Base-by-base conservation (phyloP, 2,888 invertebrate genomes). In the Tholera decimalis region DNA sequence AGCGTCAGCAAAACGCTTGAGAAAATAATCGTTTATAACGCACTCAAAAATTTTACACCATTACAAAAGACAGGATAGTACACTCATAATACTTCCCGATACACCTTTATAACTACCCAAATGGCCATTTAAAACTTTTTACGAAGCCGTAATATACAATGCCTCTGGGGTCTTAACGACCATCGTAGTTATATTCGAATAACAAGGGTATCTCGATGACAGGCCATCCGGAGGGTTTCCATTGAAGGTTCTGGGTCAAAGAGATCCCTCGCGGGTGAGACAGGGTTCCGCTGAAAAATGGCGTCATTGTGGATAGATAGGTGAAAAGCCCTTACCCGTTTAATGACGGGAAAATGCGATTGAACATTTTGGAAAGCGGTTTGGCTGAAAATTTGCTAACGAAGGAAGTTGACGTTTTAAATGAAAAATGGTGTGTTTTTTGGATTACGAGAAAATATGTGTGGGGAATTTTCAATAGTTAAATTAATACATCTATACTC, bases 191-290 rank as follows among this genome's bases (percentile, higher is more conserved):
- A 67, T 64, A 66, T 68, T 75, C 60, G 63, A 76, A 81, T 79
- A 73, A 73, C 70, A 82, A 77, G 70, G 73, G 70, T 79, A 79
- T 81, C 82, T 65, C 44, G 65, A 79, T 73, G 77, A 71, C 64
- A 41, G 47, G 67, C 61, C 82, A 74, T 81, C 80, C 81, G 81
- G 80, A 61, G 77, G 79, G 82, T 64, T 63, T 54, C 79, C 59
- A 79, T 81, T 82, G 74, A 82, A 71, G 62, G 54, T 58, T 73
- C 73, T 66, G 71, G 77, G 71, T 77, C 73, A 77, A 73, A 71
- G 47, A 49, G 54, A 50, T 70, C 55, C 30, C 46, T 41, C 15
- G 62, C 65, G 77, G 67, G 77, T 74, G 72, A 49, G 39, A 49
- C 53, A 57, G 51, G 71, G 63, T 66, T 60, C 22, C 13, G 58